phyloP scores from a whole-genome alignment of 2,888 invertebrate genomes.

The Peribatodes rhomboidaria region DNA sequence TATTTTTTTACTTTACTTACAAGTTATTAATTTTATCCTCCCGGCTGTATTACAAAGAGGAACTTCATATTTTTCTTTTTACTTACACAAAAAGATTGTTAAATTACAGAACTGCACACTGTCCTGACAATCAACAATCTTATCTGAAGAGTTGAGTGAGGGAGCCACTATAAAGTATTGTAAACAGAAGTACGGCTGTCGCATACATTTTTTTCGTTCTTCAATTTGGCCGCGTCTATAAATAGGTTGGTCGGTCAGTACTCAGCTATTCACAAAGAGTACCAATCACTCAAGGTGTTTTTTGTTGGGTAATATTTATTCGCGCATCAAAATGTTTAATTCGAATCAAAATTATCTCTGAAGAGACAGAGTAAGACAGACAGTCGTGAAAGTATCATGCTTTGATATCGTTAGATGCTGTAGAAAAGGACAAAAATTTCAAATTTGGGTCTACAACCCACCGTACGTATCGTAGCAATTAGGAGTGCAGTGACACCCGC shows the following conservation, averaged over 20 bases:
- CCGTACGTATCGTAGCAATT: too few species aligned
- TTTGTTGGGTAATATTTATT: not conserved
- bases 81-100: slow-evolving; percentile 7
- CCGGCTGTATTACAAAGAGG: not conserved
- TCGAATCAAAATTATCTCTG: not conserved
- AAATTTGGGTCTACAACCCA: too few species aligned
- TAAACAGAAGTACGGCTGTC: not conserved
- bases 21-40: not conserved
- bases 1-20: too few species aligned
- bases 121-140: not conserved
- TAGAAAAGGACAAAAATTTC: too few species aligned
- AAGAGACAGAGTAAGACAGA: not conserved
- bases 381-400: not conserved
- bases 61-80: slow-evolving; percentile 11
- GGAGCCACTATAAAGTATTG: not conserved
- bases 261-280: slow-evolving; percentile 30
- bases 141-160: not conserved
- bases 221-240: not conserved
- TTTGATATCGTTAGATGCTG: too few species aligned
- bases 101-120: too few species aligned
- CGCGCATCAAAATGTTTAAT: not conserved
- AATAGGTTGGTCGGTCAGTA: not conserved
- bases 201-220: not conserved
- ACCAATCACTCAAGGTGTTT: slow-evolving; percentile 30
- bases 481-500: too few species aligned